A percentile compares a stretch with the other conserved stretches of the same genome.
Evolutionary conservation across 2,888 invertebrate genomes (phyloP).

Genomic region (Protodeltote pygarga): DNA sequence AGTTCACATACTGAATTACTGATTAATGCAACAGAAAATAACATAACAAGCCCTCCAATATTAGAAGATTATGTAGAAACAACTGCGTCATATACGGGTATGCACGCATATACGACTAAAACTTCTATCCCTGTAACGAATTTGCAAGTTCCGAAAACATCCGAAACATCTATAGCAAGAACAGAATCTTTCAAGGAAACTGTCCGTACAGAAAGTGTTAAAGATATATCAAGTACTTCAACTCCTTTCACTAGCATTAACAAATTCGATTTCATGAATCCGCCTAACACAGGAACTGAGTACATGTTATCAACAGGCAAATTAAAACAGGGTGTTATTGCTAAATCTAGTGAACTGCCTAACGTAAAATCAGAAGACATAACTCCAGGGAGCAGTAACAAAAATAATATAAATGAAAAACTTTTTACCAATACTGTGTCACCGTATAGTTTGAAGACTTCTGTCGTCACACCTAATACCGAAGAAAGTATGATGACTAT

Average conservation of each 20-base stretch:
- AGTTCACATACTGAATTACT: not conserved
- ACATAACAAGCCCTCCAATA: not conserved
- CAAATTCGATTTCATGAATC: not conserved
- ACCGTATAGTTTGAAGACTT: not conserved
- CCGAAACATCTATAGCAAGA: not conserved
- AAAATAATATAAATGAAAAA: too few species aligned
- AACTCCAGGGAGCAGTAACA: not conserved
- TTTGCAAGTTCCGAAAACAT: too few species aligned
- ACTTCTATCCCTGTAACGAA: not conserved
- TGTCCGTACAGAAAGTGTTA: not conserved
- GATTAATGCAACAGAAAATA: not conserved
- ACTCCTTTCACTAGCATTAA: not conserved
- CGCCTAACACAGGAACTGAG: not conserved
- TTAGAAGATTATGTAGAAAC: not conserved
- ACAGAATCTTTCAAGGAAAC: not conserved
- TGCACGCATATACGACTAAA: not conserved
- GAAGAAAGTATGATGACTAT: not conserved
- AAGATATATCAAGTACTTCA: not conserved
- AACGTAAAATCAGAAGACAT: not conserved
- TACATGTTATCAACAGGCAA: slow-evolving; percentile 1
- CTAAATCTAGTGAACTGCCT: not conserved
- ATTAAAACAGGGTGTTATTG: not conserved
- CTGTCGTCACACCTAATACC: not conserved
- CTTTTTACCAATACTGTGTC: not conserved
- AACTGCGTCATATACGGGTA: not conserved